phyloP scores from a whole-genome alignment of 2,888 invertebrate species.

The Acleris sparsana region DNA sequence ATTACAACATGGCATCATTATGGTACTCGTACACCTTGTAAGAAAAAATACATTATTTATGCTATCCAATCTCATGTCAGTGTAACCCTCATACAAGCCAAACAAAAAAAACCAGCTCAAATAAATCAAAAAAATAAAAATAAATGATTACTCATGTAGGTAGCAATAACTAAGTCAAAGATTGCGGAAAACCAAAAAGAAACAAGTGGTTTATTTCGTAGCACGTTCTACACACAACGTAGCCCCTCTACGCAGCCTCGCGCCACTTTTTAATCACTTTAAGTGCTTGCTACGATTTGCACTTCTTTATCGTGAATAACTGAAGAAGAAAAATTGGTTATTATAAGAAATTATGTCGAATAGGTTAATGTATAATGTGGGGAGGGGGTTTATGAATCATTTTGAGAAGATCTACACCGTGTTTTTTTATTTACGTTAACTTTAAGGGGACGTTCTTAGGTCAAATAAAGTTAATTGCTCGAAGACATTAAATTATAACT shows the following conservation, averaged over 20 bases:
- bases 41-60: too few species aligned
- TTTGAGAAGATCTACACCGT: conserved; percentile 21
- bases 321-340: conserved; percentile 63
- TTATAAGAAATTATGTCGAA: conserved; percentile 51
- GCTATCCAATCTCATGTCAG: too few species aligned
- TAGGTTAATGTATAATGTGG: conserved; percentile 34
- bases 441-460: too few species aligned
- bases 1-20: too few species aligned
- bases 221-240: conserved; percentile 48
- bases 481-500: too few species aligned
- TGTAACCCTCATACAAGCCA: too few species aligned
- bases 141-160: neutral
- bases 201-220: conserved; percentile 45
- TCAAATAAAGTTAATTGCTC: too few species aligned
- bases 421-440: too few species aligned
- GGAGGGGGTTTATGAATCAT: conserved; percentile 8
- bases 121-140: too few species aligned
- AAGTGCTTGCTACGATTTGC: conserved; percentile 76
- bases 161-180: conserved; percentile 19
- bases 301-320: conserved; percentile 68
- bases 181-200: conserved; percentile 21
- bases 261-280: conserved; percentile 76
- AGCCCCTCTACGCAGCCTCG: conserved; percentile 48
- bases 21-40: too few species aligned
- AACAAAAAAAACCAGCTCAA: too few species aligned